Conservation (phyloP, 2,113 vertebrate species). For the Tricholaema leucomelas region DNA sequence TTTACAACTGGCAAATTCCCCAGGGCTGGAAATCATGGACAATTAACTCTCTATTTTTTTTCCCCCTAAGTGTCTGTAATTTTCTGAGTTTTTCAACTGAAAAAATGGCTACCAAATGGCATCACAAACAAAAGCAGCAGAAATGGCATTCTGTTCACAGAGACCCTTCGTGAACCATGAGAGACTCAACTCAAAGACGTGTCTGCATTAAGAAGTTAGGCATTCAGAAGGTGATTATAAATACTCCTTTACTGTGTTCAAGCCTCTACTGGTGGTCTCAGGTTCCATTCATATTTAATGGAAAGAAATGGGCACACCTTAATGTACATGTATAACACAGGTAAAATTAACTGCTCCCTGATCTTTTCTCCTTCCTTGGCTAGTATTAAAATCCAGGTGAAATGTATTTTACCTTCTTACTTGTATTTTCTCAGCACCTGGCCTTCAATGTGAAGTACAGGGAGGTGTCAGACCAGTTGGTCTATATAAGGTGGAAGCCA, state of each 20-base stretch:
- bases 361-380: background rate
- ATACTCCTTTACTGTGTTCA: background rate
- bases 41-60: background rate
- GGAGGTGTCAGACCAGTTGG: background rate
- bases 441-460: background rate
- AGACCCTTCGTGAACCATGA: accelerated
- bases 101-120: background rate
- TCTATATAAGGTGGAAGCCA: background rate
- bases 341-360: background rate
- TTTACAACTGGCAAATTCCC: background rate
- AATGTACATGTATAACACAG: background rate
- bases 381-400: background rate
- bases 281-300: background rate
- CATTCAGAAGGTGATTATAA: background rate
- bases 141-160: background rate
- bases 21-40: background rate
- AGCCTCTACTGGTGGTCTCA: background rate
- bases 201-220: background rate
- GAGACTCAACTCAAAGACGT: background rate
- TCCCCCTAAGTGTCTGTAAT: background rate
- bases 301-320: background rate
- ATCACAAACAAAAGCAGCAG: accelerated
- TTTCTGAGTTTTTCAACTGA: background rate
- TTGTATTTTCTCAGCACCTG: background rate
- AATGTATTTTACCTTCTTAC: background rate